Evolutionary conservation across 1,140 invertebrate genomes (phyloP), one percentile per base, ranked within the genome.

Genomic region (Aphidius ervi): DNA sequence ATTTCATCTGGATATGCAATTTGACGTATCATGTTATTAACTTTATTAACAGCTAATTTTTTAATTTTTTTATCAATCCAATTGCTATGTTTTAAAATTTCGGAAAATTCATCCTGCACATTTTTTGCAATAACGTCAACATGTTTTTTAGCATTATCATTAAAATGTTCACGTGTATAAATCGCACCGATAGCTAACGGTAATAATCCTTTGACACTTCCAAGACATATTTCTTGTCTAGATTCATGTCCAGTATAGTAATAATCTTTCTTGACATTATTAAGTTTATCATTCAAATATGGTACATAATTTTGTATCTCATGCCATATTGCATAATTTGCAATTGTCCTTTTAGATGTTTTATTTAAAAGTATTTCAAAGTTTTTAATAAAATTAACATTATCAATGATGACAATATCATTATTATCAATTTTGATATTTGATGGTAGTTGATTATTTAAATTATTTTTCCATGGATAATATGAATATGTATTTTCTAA

Each of bases 1-100:
- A 84, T 74, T 68, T 82, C 83, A 56, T 81, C 76, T 8, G 80
- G 77, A 63, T 80, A 80, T 6, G 70, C 79, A 62, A 82, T 75
- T 58, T 78, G 75, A 31, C 70, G 64, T 39, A 70, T 70, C 66
- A 82, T 80, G 16, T 68, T 67, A 40, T 65, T 63, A 0, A 75
- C 70, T 66, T 81, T 81, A 9, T 75, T 67, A 16, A 73, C 61
- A 45, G 78, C 78, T 7, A 67, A 63, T 40, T 63, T 63, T 55
- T 73, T 73, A 42, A 85, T 86, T 39, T 76, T 71, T n/a, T 78
- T 68, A 65, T 86, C 84, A 82, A 86, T 85, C 85, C 85, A 86
- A 31, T 80, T 75, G 20, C 23, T 31, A 31, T 31, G 2, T 31
- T 31, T 31, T 4, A 31, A 31, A 3, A 31, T 31, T 81, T 76